Conservation (phyloP, 2,888 invertebrate species). For the Caenorhabditis afra region DNA sequence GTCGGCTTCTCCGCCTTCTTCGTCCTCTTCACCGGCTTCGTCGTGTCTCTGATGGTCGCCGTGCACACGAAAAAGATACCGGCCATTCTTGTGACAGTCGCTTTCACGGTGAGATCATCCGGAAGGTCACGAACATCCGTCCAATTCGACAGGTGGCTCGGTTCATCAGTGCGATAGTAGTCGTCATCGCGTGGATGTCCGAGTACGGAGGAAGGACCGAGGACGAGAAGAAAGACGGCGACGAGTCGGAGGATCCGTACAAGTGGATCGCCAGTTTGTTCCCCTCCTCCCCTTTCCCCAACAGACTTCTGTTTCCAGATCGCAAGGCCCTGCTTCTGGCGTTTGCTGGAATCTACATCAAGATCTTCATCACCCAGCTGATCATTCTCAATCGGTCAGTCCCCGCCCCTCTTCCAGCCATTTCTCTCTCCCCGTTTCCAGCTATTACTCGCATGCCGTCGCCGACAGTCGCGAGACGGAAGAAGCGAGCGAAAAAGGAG, state of each 20-base stretch:
- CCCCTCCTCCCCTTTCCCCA: background rate
- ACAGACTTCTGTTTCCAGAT: conserved; percentile 26
- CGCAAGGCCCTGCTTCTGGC: conserved; percentile 27
- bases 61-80: conserved; percentile 45
- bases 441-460: conserved; percentile 43
- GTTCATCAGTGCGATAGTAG: conserved; percentile 51
- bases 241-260: conserved; percentile 44
- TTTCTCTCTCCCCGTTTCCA: conserved; percentile 11
- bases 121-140: background rate
- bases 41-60: conserved; percentile 31
- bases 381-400: conserved; percentile 44
- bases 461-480: conserved; percentile 24
- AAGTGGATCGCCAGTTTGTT: conserved; percentile 49
- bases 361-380: conserved; percentile 34
- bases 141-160: conserved; percentile 47
- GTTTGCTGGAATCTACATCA: conserved; percentile 43
- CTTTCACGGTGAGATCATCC: conserved; percentile 32
- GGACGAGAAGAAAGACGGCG: conserved; percentile 16
- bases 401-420: background rate
- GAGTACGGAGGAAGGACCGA: conserved; percentile 36
- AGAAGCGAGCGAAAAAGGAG: background rate
- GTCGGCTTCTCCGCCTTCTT: conserved; percentile 51
- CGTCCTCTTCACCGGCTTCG: conserved; percentile 49
- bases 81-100: conserved; percentile 46
- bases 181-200: conserved; percentile 53